Base-by-base conservation (phyloP, 64 coral and sea anemone genomes). In the Montipora capricornis region DNA sequence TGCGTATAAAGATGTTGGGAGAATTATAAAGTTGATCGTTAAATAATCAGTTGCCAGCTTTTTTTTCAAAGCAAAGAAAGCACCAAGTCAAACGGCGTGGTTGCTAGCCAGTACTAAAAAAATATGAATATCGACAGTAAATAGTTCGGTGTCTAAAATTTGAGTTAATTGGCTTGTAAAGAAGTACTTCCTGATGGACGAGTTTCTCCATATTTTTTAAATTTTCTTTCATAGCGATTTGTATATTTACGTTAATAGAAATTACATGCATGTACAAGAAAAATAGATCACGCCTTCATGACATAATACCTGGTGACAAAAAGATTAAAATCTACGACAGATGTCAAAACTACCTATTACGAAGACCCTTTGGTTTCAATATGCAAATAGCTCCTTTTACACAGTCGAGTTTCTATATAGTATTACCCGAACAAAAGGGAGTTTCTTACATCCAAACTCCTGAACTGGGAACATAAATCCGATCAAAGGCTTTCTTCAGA, bases 251-350 rank as follows among this genome's bases (percentile, higher is more conserved):
- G 10, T 46, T 14, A 76, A 12, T 11, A 47, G 74, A 76, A 46
- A 47, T 16, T 19, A 49, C 44, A 78, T 7, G 47, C 46, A 11
- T 76, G 44, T 11, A 47, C 4, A 44, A 8, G 24, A 6, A 51
- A 16, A 49, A 73, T 71, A 20, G 19, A 69, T 50, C 62, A 49
- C 46, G 82, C 66, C 6, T 73, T 16, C 13, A 37, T 86, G 20
- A 22, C 14, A 46, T 73, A 24, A 71, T 26, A 49, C 17, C 64
- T n/a, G 66, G 82, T 48, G 17, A 73, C 20, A 44, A 70, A 86
- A 86, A 86, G 82, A 86, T 86, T 86, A 71, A 20, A 69, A 86
- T 86, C 82, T 73, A 8, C 64, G 82, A 86, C 82, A 86, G 82
- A 86, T 86, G 82, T 86, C 82, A 86, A 37, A 67, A 44, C 82